These are phyloP conservation scores for Chiroxiphia lanceolata DNA, from an alignment of 2,797 vertebrate genomes.

Conservation along the genomic window DNA sequence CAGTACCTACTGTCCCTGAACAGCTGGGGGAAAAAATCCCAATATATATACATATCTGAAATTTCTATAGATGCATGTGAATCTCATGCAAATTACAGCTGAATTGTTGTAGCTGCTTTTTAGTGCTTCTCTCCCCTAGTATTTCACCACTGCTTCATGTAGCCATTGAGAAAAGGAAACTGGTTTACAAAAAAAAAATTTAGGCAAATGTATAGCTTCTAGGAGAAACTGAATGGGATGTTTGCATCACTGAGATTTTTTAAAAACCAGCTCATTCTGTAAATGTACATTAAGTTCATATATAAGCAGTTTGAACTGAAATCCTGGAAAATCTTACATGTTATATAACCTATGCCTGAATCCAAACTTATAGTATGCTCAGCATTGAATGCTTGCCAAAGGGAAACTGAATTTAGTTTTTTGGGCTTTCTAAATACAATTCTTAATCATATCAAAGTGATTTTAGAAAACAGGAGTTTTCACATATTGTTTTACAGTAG, in stretches of 20 bases:
- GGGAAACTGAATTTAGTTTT: slow-evolving; percentile 26
- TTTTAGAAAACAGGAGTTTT: slow-evolving; percentile 46
- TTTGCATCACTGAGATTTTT: slow-evolving; percentile 29
- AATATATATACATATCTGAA: slow-evolving; percentile 62
- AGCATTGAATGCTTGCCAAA: background rate
- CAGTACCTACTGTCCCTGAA: slow-evolving; percentile 67
- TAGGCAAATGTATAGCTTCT: slow-evolving; percentile 17
- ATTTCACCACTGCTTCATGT: background rate
- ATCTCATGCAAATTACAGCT: slow-evolving; percentile 52
- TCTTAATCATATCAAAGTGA: slow-evolving; percentile 35
- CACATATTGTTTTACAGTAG: slow-evolving; percentile 54
- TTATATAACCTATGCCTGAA: slow-evolving; percentile 16
- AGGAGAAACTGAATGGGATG: slow-evolving; percentile 29
- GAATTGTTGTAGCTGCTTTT: slow-evolving; percentile 39
- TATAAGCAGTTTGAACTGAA: slow-evolving; percentile 18
- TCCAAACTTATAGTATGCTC: background rate
- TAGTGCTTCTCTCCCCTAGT: background rate
- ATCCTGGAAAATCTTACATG: slow-evolving; percentile 4
- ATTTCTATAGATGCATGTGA: slow-evolving; percentile 64
- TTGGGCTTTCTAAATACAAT: slow-evolving; percentile 43
- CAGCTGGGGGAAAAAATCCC: slow-evolving; percentile 62
- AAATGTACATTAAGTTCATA: slow-evolving; percentile 10
- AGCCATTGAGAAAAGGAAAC: background rate
- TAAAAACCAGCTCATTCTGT: slow-evolving; percentile 21
- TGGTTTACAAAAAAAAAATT: background rate